Evolutionary conservation across 2,888 invertebrate species (phyloP).

Genomic region (Drosophila stalkeri): DNA sequence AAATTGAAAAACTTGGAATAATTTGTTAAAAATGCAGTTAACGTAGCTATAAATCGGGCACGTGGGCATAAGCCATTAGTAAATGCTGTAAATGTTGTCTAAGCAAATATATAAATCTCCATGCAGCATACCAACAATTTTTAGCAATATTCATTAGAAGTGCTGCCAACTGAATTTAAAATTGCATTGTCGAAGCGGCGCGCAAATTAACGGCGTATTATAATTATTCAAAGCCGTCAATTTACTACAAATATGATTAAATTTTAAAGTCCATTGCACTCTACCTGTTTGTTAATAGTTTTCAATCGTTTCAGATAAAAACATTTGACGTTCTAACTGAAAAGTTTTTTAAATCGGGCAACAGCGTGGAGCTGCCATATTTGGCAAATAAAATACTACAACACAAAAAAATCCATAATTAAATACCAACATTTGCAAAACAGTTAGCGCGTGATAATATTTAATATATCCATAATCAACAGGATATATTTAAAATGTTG

Average conservation of each 20-base stretch:
- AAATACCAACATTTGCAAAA: slow-evolving; percentile 46
- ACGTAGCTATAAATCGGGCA: background rate
- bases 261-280: background rate
- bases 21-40: background rate
- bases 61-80: background rate
- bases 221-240: background rate
- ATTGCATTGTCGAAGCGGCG: slow-evolving; percentile 28
- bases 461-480: slow-evolving; percentile 14
- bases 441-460: slow-evolving; percentile 39
- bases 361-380: slow-evolving; percentile 33
- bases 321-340: background rate
- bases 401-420: slow-evolving; percentile 30
- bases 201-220: slow-evolving; percentile 42
- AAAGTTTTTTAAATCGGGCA: slow-evolving; percentile 34
- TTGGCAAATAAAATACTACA: slow-evolving; percentile 19
- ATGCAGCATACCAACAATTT: slow-evolving; percentile 70
- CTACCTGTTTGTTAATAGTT: background rate
- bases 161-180: slow-evolving; percentile 51
- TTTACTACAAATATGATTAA: background rate
- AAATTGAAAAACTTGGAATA: background rate
- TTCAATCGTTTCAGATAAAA: slow-evolving; percentile 30
- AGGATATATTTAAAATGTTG: slow-evolving; percentile 2
- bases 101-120: slow-evolving; percentile 42
- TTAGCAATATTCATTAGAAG: slow-evolving; percentile 68
- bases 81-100: slow-evolving; percentile 13